Evolutionary conservation across 2,113 vertebrate species (phyloP).

Genomic region (Phainopepla nitens): DNA sequence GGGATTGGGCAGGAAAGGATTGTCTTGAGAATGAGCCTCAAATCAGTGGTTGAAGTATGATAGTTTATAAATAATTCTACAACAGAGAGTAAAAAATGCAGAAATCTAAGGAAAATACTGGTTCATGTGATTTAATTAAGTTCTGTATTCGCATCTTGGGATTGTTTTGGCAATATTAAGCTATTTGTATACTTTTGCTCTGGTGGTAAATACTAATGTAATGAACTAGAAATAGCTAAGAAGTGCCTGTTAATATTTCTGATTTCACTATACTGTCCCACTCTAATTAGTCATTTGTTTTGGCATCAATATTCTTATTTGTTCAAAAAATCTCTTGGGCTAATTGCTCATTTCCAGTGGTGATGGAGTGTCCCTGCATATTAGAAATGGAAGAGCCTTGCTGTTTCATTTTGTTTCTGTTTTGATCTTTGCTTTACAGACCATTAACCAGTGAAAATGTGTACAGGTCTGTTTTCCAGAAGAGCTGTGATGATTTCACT

Average conservation of each 20-base stretch:
- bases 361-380: not conserved
- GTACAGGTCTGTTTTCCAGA: not conserved
- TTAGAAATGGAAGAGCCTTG: not conserved
- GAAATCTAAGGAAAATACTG: not conserved
- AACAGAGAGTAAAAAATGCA: not conserved
- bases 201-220: not conserved
- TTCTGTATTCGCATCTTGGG: not conserved
- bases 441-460: not conserved
- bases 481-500: not conserved
- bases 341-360: not conserved
- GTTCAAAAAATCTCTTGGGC: not conserved
- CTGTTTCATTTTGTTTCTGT: not conserved
- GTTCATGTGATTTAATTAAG: not conserved
- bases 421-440: not conserved
- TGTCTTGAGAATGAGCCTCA: not conserved
- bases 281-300: not conserved
- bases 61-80: not conserved
- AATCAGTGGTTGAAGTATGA: not conserved
- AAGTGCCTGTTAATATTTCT: not conserved
- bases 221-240: not conserved
- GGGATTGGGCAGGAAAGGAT: not conserved
- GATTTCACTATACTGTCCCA: not conserved
- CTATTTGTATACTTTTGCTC: not conserved
- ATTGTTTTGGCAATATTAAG: not conserved
- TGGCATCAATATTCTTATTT: not conserved